phyloP scores from a whole-genome alignment of 2,888 invertebrate genomes.

The Coremacera marginata region DNA sequence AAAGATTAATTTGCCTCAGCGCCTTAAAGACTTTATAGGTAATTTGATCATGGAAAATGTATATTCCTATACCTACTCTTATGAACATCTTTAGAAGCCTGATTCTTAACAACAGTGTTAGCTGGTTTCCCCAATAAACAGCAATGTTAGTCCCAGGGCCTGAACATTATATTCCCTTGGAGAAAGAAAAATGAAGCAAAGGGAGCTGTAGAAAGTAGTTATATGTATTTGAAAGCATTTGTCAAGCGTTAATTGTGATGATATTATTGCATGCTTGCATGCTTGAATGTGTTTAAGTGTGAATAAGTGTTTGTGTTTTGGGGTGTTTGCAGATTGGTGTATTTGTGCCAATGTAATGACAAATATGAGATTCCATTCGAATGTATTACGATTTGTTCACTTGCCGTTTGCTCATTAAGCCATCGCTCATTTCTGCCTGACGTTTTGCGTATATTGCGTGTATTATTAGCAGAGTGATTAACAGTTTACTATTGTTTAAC shows the following conservation, averaged over 20 bases:
- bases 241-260: slow-evolving; percentile 14
- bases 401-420: slow-evolving; percentile 20
- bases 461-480: no score
- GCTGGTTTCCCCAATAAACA: no score
- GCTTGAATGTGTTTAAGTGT: background rate
- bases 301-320: background rate
- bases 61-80: no score
- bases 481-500: no score
- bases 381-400: slow-evolving; percentile 17
- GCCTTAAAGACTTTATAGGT: no score
- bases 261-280: background rate
- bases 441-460: background rate
- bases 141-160: no score
- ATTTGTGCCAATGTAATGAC: slow-evolving; percentile 9
- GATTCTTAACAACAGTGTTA: no score
- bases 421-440: slow-evolving; percentile 17
- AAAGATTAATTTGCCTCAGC: no score
- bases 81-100: no score
- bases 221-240: slow-evolving; percentile 1
- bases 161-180: no score
- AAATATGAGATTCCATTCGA: slow-evolving; percentile 30
- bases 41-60: no score
- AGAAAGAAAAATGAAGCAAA: background rate
- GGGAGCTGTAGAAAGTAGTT: background rate
- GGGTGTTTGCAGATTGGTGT: background rate